Evolutionary conservation across 2,888 invertebrate species (phyloP).

Genomic region (Xylota segnis): DNA sequence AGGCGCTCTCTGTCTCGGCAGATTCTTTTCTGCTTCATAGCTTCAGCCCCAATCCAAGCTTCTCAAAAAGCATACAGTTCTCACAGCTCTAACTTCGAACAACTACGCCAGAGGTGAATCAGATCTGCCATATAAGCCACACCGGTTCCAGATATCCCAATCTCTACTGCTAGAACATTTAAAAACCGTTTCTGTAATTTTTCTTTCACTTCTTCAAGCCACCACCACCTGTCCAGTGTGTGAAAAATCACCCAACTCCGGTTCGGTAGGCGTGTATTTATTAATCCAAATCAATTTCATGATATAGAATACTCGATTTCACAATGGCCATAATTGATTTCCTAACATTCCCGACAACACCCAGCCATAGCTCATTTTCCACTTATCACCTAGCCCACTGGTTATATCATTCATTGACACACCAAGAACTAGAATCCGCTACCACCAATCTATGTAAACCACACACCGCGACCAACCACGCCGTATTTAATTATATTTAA

Average conservation of each 20-base stretch:
- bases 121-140: too few relatives aligned
- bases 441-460: slow-evolving; percentile 2
- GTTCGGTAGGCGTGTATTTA: slow-evolving; percentile 21
- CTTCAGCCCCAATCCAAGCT: too few relatives aligned
- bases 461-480: background rate
- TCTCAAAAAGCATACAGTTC: too few relatives aligned
- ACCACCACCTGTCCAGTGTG: background rate
- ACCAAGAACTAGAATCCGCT: slow-evolving; percentile 31
- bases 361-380: slow-evolving; percentile 12
- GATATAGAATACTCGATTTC: slow-evolving; percentile 16
- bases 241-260: background rate
- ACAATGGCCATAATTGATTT: slow-evolving; percentile 31
- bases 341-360: background rate
- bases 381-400: slow-evolving; percentile 29
- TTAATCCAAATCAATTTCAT: background rate
- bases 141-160: too few relatives aligned
- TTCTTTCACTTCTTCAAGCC: too few relatives aligned
- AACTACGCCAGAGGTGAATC: too few relatives aligned
- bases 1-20: too few relatives aligned
- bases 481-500: slow-evolving; percentile 46
- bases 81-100: too few relatives aligned
- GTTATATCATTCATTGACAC: slow-evolving; percentile 26
- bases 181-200: too few relatives aligned
- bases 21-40: too few relatives aligned
- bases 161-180: too few relatives aligned